A percentile compares a stretch with the other conserved stretches of the same genome.
These are phyloP conservation scores for Glareola pratincola DNA, from an alignment of 2,113 vertebrate genomes.

Conservation along the genomic window DNA sequence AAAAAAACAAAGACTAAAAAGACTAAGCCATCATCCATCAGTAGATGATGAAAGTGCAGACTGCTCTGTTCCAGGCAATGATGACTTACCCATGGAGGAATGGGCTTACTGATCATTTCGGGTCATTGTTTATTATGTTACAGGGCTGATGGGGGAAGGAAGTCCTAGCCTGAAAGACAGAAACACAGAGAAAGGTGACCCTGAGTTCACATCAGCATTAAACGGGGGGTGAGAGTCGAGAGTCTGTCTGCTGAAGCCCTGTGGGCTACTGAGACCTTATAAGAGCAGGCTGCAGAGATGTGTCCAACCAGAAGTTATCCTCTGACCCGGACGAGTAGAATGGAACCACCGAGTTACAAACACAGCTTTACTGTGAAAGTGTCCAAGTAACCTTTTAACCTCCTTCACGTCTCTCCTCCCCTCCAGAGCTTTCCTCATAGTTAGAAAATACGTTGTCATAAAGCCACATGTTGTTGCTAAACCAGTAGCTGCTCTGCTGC, in stretches of 20 bases:
- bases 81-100: not conserved
- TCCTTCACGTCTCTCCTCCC: not conserved
- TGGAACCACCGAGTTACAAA: not conserved
- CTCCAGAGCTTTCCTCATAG: not conserved
- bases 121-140: slow-evolving; percentile 14
- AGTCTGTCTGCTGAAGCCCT: not conserved
- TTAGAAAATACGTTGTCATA: not conserved
- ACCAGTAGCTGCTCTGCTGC: not conserved
- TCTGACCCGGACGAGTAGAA: not conserved
- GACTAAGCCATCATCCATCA: not conserved
- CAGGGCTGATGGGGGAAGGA: not conserved
- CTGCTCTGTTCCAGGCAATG: not conserved
- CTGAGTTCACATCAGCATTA: not conserved
- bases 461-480: not conserved
- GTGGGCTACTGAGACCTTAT: not conserved
- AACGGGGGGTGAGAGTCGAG: not conserved
- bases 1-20: not conserved
- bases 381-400: not conserved
- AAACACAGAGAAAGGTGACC: not conserved
- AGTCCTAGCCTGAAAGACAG: not conserved
- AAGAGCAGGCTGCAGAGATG: not conserved
- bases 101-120: not conserved
- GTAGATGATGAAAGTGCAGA: not conserved
- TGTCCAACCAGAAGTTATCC: not conserved
- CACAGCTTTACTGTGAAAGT: not conserved